These are phyloP conservation scores for Parauchenoglanis punctatus DNA, from an alignment of 2,797 vertebrate genomes.

Conservation along the genomic window DNA sequence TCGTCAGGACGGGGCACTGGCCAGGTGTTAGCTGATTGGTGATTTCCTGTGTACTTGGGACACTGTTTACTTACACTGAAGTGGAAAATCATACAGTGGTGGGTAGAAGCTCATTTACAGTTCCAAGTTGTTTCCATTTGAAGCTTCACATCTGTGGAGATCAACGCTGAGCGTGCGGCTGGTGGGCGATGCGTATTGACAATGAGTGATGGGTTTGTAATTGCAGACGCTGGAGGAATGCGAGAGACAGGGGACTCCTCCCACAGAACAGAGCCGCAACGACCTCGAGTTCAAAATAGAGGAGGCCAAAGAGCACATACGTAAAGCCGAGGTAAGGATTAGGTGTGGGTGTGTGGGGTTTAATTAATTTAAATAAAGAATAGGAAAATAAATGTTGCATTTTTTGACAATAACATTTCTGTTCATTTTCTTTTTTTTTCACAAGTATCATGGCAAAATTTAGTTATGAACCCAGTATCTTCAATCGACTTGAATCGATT, in stretches of 20 bases:
- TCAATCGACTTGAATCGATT: too few relatives aligned
- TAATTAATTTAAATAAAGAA: neutral
- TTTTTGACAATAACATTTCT: too few relatives aligned
- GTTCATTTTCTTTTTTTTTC: too few relatives aligned
- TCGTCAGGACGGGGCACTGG: neutral
- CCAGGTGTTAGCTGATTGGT: neutral
- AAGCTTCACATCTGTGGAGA: neutral
- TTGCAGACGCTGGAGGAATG: constrained; percentile 88
- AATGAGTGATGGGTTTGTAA: constrained; percentile 21
- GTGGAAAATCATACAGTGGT: neutral
- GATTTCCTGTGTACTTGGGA: neutral
- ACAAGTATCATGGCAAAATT: too few relatives aligned
- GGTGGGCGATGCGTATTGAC: constrained; percentile 8
- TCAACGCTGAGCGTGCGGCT: neutral
- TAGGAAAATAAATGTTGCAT: too few relatives aligned
- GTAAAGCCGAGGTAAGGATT: constrained; percentile 88
- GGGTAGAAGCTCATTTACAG: neutral
- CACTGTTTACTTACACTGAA: neutral
- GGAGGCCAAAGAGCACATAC: constrained; percentile 90
- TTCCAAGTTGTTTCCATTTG: neutral
- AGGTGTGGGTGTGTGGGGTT: constrained; percentile 28
- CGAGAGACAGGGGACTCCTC: constrained; percentile 84
- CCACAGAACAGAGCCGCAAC: constrained; percentile 85
- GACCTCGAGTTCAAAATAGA: constrained; percentile 94
- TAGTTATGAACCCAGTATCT: too few relatives aligned